Evolutionary conservation across 2,797 vertebrate genomes (phyloP).

Genomic region (Pipistrellus pygmaeus): DNA sequence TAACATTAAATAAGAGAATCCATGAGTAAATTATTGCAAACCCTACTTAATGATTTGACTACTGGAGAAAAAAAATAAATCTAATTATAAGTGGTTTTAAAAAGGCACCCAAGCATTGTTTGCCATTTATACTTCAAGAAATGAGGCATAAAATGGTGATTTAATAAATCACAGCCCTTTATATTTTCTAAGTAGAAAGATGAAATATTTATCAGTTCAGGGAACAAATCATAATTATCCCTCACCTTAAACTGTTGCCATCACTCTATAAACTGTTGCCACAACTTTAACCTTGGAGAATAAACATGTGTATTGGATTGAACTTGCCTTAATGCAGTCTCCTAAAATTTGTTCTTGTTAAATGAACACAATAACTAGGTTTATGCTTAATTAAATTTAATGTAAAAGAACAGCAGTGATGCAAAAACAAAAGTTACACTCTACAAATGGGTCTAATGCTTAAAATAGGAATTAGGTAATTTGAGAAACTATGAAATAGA

Average conservation of each 20-base stretch:
- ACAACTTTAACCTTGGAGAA: not conserved
- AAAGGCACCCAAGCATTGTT: not conserved
- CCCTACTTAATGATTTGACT: not conserved
- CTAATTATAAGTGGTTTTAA: not conserved
- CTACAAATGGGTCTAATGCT: constrained; percentile 7
- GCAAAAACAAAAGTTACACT: constrained; percentile 2
- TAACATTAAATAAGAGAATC: not conserved
- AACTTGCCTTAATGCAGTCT: not conserved
- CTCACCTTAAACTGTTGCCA: not conserved
- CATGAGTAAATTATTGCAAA: not conserved
- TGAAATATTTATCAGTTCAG: not conserved
- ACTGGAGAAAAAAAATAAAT: not conserved
- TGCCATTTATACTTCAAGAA: constrained; percentile 37
- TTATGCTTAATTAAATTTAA: constrained; percentile 39
- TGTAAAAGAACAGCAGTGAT: constrained; percentile 21
- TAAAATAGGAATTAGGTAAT: constrained; percentile 14
- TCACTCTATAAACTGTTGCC: not conserved
- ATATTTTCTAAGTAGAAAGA: constrained; percentile 13
- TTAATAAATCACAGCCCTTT: constrained; percentile 3
- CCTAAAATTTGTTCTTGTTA: not conserved
- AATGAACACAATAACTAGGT: not conserved
- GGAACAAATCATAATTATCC: not conserved
- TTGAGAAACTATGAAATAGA: constrained; percentile 26
- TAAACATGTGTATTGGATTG: not conserved
- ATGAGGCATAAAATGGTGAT: not conserved